Percentiles rank a stretch among this genome's conserved stretches.
These are phyloP conservation scores for Ammodytes marinus DNA, from an alignment of 2,113 vertebrate species.

Conservation along the genomic window DNA sequence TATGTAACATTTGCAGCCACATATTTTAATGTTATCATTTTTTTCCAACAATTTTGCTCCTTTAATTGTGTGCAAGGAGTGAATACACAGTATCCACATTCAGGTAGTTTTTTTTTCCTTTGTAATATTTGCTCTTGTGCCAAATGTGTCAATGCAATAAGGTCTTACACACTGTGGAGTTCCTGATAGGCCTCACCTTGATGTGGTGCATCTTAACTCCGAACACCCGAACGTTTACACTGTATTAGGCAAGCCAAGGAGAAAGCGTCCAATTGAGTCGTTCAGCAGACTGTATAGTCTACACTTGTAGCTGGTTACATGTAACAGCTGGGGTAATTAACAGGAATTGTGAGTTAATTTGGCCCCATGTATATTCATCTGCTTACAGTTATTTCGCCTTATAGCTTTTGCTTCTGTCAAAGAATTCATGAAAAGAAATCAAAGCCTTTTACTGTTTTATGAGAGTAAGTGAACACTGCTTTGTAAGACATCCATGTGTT, in stretches of 20 bases:
- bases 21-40: background rate
- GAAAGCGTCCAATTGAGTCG: constrained; percentile 14
- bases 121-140: constrained; percentile 68
- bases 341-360: constrained; percentile 30
- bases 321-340: constrained; percentile 31
- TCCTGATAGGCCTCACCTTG: constrained; percentile 60
- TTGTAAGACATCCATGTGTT: constrained; percentile 57
- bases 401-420: constrained; percentile 56
- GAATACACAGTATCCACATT: constrained; percentile 21
- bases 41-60: constrained; percentile 11
- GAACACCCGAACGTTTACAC: constrained; percentile 52
- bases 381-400: constrained; percentile 53
- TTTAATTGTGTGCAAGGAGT: constrained; percentile 31
- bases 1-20: constrained; percentile 14
- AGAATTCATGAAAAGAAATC: constrained; percentile 29
- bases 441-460: constrained; percentile 54
- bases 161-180: constrained; percentile 78
- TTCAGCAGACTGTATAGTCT: constrained; percentile 10
- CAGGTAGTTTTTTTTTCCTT: constrained; percentile 49
- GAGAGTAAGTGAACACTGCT: constrained; percentile 46
- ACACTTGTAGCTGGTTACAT: constrained; percentile 35
- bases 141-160: constrained; percentile 81
- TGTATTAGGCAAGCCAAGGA: constrained; percentile 47
- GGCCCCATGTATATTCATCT: constrained; percentile 43
- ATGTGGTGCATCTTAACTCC: constrained; percentile 54